Evolutionary conservation across 1,140 invertebrate genomes (phyloP), one percentile per base, ranked within the genome.

Genomic region (Macrobrachium nipponense): DNA sequence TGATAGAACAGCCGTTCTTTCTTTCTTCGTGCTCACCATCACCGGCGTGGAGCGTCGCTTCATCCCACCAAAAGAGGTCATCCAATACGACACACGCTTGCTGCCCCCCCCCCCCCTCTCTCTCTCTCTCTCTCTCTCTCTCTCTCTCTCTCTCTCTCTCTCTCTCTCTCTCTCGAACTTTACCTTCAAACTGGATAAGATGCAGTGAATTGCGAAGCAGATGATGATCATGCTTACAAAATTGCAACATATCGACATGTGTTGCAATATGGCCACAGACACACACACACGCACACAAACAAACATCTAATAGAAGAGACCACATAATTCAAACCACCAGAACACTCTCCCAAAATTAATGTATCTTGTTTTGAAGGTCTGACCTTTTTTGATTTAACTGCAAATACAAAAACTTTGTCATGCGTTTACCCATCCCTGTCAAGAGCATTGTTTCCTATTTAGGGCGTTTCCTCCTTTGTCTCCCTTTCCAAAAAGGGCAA

Each of bases 71-170:
- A 51, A 51, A 51, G 51, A 51, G 51, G 51, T 66, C 18, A 27
- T 66, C 18, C 23, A 66, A 66, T 66, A 27, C 8, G 23, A 66
- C 18, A 20, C 64, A 8, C 15, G 8, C 6, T 66, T 11, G 8
- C 64, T 15, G 7, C 2, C 15, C 64, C 15, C 64, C 0, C 64
- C 12, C 64, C 12, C 64, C 12, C 18, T 66, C 64, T 66, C 18
- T 66, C 64, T 66, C 23, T 66, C 64, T 66, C 64, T 66, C 64
- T 66, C 23, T 66, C 64, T 66, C 23, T 66, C 64, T 66, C 23
- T 27, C 64, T 66, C 64, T 66, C 64, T 66, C 64, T 66, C 64
- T 66, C 17, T 11, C 64, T 66, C 17, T 62, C 61, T 62, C 61
- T 62, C 61, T 62, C 61, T 62, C 27, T 36, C 27, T 36, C 27